A percentile compares a stretch with the other conserved stretches of the same genome.
phyloP scores from a whole-genome alignment of 1,140 invertebrate genomes.

The Diuraphis noxia region DNA sequence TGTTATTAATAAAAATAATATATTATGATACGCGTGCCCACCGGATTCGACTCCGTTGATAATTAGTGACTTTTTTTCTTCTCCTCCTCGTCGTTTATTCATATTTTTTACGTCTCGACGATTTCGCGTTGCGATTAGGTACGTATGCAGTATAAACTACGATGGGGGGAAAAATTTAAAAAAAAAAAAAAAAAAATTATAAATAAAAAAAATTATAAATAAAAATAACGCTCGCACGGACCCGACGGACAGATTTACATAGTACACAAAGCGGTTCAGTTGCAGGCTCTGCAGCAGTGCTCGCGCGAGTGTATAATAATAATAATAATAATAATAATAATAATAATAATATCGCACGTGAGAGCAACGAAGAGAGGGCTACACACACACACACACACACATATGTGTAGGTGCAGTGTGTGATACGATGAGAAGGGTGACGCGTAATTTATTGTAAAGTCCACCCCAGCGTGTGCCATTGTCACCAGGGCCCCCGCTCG shows the following conservation, averaged over 20 bases:
- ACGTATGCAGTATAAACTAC: neutral
- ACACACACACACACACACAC: no score
- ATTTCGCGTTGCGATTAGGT: conserved; percentile 24
- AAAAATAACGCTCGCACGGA: neutral
- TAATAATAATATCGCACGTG: neutral
- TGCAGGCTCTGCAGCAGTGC: neutral
- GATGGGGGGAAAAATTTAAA: no score
- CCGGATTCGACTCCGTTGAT: conserved; percentile 11
- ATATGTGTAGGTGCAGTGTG: no score
- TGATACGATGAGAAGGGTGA: neutral
- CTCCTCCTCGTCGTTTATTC: neutral
- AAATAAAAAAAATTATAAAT: conserved; percentile 28
- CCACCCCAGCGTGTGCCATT: conserved; percentile 39
- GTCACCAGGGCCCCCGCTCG: neutral
- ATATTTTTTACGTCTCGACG: conserved; percentile 20
- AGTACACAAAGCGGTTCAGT: conserved; percentile 34
- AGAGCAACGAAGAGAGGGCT: neutral
- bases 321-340: conserved; percentile 1
- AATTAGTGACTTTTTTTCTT: conserved; percentile 43
- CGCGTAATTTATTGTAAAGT: conserved; percentile 53
- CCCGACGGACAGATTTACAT: conserved; percentile 38
- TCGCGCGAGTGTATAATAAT: neutral
- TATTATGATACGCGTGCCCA: neutral
- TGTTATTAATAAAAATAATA: neutral
- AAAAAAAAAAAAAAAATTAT: neutral